A percentile compares a stretch with the other conserved stretches of the same genome.
phyloP scores from a whole-genome alignment of 2,888 invertebrate genomes.

The Argyra leucocephala region DNA sequence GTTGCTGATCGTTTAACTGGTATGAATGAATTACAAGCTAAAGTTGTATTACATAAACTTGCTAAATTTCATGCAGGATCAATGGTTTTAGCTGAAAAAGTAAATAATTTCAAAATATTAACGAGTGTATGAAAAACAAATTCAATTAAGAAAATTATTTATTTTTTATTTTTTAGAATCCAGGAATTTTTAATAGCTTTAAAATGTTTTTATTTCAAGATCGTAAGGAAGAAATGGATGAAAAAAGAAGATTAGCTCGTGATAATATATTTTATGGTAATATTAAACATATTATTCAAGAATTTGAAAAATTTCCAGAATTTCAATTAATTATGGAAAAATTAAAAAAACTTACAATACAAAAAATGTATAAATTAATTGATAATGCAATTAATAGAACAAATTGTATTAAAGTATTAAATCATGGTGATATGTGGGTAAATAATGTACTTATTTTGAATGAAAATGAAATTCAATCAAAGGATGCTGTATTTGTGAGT shows the following conservation, averaged over 20 bases:
- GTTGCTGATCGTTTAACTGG: conserved; percentile 45
- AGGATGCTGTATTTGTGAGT: conserved; percentile 43
- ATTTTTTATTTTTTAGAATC: conserved; percentile 19
- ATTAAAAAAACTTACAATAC: conserved; percentile 19
- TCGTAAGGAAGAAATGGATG: conserved; percentile 14
- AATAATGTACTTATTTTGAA: conserved; percentile 48
- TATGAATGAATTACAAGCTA: conserved; percentile 44
- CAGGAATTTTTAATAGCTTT: conserved; percentile 20
- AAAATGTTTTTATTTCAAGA: conserved; percentile 20
- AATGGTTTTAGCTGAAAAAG: conserved; percentile 45
- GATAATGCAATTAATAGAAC: not conserved
- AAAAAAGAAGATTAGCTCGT: not conserved
- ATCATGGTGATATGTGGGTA: conserved; percentile 49
- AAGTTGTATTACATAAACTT: conserved; percentile 43
- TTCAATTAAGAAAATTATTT: not conserved
- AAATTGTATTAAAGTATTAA: conserved; percentile 38
- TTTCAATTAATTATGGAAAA: conserved; percentile 20
- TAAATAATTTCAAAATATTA: conserved; percentile 11
- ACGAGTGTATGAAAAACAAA: not conserved
- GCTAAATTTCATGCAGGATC: conserved; percentile 47
- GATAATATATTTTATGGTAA: conserved; percentile 19
- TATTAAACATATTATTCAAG: conserved; percentile 20
- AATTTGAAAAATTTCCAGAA: conserved; percentile 22
- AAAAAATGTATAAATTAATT: not conserved
- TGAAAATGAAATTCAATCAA: conserved; percentile 30